Conservation (phyloP, 2,888 invertebrate genomes). For the Drosophila anomalipes region DNA sequence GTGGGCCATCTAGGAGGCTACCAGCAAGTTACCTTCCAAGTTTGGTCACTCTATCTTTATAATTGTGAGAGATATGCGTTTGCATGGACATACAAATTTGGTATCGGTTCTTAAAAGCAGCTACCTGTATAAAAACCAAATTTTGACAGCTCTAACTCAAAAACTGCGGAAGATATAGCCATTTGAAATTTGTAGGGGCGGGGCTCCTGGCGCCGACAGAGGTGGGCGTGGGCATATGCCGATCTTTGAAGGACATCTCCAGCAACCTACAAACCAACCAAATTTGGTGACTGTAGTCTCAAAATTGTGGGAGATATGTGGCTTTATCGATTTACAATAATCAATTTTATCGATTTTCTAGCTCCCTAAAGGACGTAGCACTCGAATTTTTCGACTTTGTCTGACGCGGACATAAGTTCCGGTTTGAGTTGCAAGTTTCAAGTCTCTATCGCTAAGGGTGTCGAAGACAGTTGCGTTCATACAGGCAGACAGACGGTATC, state of each 20-base stretch:
- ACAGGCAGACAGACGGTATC: background rate
- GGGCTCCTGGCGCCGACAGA: no score
- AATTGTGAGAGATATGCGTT: background rate
- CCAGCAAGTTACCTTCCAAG: background rate
- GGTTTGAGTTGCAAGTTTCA: background rate
- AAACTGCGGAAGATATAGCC: no score
- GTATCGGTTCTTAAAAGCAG: background rate
- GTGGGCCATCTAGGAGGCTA: background rate
- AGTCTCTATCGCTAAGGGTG: background rate
- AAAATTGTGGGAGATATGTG: no score
- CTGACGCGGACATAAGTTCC: background rate
- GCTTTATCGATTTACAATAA: no score
- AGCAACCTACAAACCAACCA: background rate
- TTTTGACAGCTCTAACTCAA: no score
- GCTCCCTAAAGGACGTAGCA: background rate
- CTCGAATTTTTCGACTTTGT: background rate
- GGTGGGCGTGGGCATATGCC: background rate
- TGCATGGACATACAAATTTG: background rate
- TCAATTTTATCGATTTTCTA: background rate
- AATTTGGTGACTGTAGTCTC: background rate
- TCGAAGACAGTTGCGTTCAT: background rate
- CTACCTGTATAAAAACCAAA: background rate
- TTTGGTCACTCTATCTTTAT: background rate
- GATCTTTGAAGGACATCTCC: background rate
- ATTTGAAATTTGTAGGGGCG: no score